Conservation (phyloP, 2,113 vertebrate species). For the Dromas ardeola region DNA sequence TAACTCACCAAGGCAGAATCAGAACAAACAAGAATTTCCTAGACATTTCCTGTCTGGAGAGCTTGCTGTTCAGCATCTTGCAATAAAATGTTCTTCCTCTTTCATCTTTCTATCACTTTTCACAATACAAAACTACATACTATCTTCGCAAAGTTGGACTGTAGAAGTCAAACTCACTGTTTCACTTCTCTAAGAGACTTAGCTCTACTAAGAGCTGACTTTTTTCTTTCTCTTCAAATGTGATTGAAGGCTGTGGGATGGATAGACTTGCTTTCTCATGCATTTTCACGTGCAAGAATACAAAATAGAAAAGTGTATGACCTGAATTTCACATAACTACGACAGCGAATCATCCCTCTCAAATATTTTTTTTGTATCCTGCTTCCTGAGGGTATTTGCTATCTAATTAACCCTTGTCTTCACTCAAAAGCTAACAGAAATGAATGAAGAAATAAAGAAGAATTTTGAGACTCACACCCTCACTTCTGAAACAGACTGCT, state of each 20-base stretch:
- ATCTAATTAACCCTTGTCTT: not conserved
- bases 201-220: not conserved
- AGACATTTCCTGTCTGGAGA: not conserved
- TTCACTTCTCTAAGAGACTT: not conserved
- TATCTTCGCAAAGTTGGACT: not conserved
- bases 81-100: not conserved
- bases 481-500: not conserved
- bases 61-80: not conserved
- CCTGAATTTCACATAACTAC: not conserved
- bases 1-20: not conserved
- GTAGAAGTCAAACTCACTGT: not conserved
- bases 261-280: not conserved
- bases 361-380: not conserved
- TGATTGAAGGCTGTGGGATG: not conserved
- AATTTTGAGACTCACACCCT: not conserved
- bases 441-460: not conserved
- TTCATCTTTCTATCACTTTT: not conserved
- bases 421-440: not conserved
- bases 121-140: not conserved
- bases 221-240: not conserved
- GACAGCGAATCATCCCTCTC: not conserved
- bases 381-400: not conserved
- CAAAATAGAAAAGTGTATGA: not conserved
- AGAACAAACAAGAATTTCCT: not conserved
- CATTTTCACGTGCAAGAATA: not conserved